These are phyloP conservation scores for Cyprinella venusta DNA, from an alignment of 2,797 vertebrate species.

Conservation along the genomic window DNA sequence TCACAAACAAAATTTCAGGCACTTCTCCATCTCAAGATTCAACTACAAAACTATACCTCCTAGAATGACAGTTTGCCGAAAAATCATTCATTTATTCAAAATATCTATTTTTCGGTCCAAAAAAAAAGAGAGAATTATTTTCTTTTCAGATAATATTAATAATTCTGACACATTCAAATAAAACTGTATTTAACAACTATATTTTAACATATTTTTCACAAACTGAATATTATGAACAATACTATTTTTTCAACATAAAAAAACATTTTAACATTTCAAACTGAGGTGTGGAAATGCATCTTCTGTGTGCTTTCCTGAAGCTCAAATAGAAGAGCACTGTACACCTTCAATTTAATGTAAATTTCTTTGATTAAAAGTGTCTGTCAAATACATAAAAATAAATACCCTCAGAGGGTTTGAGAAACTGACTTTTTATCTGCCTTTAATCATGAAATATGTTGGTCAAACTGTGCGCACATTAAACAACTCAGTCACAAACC, in stretches of 20 bases:
- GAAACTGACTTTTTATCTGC: not conserved
- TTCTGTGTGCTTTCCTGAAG: no score
- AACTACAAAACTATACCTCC: not conserved
- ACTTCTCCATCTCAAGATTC: constrained; percentile 14
- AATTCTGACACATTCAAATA: not conserved
- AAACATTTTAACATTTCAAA: not conserved
- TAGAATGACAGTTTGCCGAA: not conserved
- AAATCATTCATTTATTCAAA: no score
- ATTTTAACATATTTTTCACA: not conserved
- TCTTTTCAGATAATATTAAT: not conserved
- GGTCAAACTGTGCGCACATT: not conserved
- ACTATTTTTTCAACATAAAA: not conserved
- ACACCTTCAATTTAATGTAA: no score
- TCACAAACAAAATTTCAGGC: constrained; percentile 25
- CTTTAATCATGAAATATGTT: not conserved
- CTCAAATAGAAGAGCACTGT: no score
- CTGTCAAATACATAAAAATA: not conserved
- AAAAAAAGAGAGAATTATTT: not conserved
- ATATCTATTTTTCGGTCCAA: no score
- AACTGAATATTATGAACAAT: not conserved
- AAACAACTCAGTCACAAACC: not conserved
- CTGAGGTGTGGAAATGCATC: no score
- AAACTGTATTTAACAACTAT: not conserved
- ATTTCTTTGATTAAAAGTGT: no score
- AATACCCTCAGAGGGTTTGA: not conserved